Evolutionary conservation across 2,888 invertebrate species (phyloP).

Genomic region (Geophilus truncorum): DNA sequence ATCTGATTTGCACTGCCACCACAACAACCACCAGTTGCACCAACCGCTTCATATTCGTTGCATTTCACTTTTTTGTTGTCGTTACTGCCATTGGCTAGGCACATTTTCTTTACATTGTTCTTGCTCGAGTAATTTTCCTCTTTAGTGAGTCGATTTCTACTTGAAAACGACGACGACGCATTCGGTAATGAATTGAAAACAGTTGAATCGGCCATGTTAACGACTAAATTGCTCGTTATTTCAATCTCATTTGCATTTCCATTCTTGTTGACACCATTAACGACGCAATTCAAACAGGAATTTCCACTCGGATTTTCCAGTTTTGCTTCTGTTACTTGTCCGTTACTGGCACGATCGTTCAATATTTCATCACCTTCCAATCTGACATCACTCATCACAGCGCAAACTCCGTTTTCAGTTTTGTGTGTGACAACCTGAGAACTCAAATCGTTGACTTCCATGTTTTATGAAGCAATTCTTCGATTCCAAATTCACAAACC

Average conservation of each 20-base stretch:
- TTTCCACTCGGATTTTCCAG: background rate
- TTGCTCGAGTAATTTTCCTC: background rate
- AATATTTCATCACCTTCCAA: background rate
- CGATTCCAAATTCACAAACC: background rate
- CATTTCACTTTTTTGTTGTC: background rate
- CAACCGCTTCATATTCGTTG: background rate
- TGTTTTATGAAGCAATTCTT: background rate
- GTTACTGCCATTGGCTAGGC: background rate
- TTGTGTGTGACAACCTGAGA: background rate
- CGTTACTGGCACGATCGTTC: too few relatives aligned
- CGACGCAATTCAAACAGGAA: background rate
- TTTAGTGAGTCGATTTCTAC: background rate
- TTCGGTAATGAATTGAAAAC: background rate
- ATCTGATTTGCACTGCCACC: too few relatives aligned
- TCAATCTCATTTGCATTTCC: background rate
- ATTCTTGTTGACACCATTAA: background rate
- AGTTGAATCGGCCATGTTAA: background rate
- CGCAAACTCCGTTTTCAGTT: background rate
- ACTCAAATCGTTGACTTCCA: background rate
- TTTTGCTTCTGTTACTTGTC: background rate
- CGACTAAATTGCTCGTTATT: background rate
- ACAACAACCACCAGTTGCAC: background rate
- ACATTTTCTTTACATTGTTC: background rate
- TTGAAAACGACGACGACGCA: background rate
- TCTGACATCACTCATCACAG: background rate